phyloP scores from a whole-genome alignment of 2,888 invertebrate species.

The Aproaerema taeniolella region DNA sequence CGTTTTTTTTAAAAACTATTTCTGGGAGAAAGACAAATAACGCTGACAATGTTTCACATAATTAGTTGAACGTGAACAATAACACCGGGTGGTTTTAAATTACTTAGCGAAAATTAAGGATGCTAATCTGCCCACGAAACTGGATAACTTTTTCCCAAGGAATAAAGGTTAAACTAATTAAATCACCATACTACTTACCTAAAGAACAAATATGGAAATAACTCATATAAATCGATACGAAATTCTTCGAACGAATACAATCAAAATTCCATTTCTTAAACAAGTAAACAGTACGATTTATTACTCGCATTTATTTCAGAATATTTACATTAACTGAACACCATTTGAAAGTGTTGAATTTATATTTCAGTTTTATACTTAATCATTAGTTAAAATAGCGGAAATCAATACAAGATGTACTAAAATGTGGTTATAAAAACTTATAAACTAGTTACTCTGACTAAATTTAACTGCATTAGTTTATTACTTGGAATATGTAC shows the following conservation, averaged over 20 bases:
- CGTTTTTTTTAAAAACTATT: constrained; percentile 35
- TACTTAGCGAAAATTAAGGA: too few species aligned
- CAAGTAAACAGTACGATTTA: too few species aligned
- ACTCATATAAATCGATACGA: background rate
- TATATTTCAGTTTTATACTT: too few species aligned
- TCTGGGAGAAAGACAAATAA: constrained; percentile 16
- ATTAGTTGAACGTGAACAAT: too few species aligned
- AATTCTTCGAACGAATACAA: too few species aligned
- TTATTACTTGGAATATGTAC: constrained; percentile 53
- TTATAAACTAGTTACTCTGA: constrained; percentile 51
- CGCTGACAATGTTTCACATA: background rate
- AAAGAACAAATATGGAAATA: background rate
- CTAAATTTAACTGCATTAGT: constrained; percentile 68
- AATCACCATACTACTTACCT: background rate
- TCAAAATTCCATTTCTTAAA: too few species aligned
- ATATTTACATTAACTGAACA: too few species aligned
- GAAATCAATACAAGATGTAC: constrained; percentile 46
- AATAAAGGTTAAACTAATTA: background rate
- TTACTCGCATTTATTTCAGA: too few species aligned
- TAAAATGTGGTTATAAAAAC: constrained; percentile 67
- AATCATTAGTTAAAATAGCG: constrained; percentile 23
- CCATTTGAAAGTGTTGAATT: too few species aligned
- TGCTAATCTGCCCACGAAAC: too few species aligned
- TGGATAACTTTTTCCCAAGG: too few species aligned
- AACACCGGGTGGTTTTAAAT: too few species aligned